These are phyloP conservation scores for Lymantria dispar DNA, from an alignment of 2,888 invertebrate genomes.

Conservation along the genomic window DNA sequence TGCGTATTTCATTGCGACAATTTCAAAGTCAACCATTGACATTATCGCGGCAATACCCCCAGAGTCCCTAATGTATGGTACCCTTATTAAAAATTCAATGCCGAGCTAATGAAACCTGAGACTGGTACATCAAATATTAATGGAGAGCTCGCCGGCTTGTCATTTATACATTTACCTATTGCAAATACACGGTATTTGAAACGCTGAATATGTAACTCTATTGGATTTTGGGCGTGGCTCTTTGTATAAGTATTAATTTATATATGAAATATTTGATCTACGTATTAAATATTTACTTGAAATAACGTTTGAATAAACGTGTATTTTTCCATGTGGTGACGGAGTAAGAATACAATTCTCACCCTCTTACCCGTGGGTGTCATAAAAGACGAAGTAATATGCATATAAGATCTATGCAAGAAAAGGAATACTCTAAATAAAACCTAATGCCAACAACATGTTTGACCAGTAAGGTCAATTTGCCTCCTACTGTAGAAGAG, in stretches of 20 bases:
- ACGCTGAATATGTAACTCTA: conserved; percentile 6
- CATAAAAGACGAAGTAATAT: too few species aligned
- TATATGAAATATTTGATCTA: neutral
- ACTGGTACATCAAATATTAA: conserved; percentile 40
- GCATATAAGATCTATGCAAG: too few species aligned
- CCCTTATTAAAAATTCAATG: conserved; percentile 48
- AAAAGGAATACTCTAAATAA: too few species aligned
- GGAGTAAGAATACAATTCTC: too few species aligned
- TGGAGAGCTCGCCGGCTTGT: conserved; percentile 12
- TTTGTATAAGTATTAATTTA: neutral
- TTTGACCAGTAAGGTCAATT: too few species aligned
- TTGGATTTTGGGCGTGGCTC: neutral
- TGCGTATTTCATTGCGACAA: neutral
- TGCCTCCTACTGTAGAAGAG: too few species aligned
- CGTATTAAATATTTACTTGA: too few species aligned
- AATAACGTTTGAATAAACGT: too few species aligned
- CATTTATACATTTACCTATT: conserved; percentile 12
- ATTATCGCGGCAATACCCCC: neutral
- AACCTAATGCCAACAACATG: too few species aligned
- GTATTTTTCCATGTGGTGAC: too few species aligned
- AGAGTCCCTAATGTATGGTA: conserved; percentile 11
- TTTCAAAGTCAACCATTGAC: conserved; percentile 1
- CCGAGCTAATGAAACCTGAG: conserved; percentile 46
- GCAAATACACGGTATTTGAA: neutral
- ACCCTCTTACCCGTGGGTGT: too few species aligned